phyloP scores from a whole-genome alignment of 30 jellyfish, hydroid and myxozoan genomes.

The Aurelia sp. region DNA sequence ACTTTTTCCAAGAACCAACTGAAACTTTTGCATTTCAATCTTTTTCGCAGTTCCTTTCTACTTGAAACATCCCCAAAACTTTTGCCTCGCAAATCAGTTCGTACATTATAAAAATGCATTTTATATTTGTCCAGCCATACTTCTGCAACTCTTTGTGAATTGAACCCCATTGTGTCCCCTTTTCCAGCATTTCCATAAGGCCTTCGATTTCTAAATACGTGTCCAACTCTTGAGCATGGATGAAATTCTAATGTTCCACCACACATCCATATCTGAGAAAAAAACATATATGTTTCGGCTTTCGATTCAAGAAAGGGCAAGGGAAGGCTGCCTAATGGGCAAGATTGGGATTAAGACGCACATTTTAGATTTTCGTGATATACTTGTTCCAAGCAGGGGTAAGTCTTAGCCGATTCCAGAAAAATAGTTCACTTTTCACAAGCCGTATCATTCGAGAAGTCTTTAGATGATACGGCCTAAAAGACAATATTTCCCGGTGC shows the following conservation, averaged over 20 bases:
- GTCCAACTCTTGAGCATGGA: slow-evolving; percentile 98
- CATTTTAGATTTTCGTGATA: no score
- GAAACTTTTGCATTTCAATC: slow-evolving; percentile 76
- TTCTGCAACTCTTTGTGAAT: slow-evolving; percentile 86
- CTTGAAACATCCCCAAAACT: slow-evolving; percentile 60
- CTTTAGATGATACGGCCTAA: no score
- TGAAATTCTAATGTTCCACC: slow-evolving; percentile 89
- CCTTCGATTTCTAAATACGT: slow-evolving; percentile 84
- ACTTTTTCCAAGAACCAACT: slow-evolving; percentile 80
- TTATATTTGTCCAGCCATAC: slow-evolving; percentile 91
- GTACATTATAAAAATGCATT: slow-evolving; percentile 72
- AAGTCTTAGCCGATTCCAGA: no score
- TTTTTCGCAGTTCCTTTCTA: slow-evolving; percentile 61
- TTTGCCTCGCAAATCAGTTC: slow-evolving; percentile 63
- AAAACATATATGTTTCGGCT: neutral
- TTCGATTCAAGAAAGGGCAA: neutral
- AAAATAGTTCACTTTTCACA: no score
- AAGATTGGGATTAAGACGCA: no score
- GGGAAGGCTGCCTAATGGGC: no score
- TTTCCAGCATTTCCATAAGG: slow-evolving; percentile 83
- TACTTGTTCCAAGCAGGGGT: no score
- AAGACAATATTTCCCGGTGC: no score
- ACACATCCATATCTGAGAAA: slow-evolving; percentile 89
- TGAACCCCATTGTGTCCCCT: slow-evolving; percentile 78
- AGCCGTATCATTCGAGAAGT: no score